A percentile compares a stretch with the other conserved stretches of the same genome.
phyloP scores from a whole-genome alignment of 2,797 vertebrate species.

The Microcaecilia unicolor region DNA sequence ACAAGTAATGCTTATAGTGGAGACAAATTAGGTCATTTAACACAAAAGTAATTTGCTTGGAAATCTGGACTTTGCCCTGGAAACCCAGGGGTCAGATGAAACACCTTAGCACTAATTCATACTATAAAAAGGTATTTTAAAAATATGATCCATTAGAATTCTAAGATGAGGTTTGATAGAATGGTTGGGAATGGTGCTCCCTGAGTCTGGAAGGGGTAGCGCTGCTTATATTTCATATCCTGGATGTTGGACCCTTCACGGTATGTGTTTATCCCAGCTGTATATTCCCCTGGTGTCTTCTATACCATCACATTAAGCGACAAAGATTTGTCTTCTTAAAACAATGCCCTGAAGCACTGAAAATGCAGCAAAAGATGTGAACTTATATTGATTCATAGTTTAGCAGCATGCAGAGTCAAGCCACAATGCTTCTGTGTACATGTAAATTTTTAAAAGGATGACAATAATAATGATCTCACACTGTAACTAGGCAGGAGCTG shows the following conservation, averaged over 20 bases:
- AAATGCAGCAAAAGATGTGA: not conserved
- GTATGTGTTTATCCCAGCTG: constrained; percentile 6
- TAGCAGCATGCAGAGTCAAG: no score
- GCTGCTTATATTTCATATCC: not conserved
- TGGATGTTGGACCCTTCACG: constrained; percentile 6
- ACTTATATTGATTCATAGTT: no score
- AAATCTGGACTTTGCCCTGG: not conserved
- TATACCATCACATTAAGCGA: constrained; percentile 9
- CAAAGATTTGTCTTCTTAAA: no score
- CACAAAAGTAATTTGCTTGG: constrained; percentile 6
- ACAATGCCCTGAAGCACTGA: no score
- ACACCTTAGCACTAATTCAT: not conserved
- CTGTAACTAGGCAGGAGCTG: no score
- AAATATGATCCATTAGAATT: constrained; percentile 3
- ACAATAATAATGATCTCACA: no score
- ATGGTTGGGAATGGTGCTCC: not conserved
- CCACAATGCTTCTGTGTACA: no score
- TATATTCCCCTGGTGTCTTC: not conserved
- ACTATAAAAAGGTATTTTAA: not conserved
- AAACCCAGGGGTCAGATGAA: constrained; percentile 10
- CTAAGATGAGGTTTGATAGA: constrained; percentile 7
- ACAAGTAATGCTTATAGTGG: constrained; percentile 5
- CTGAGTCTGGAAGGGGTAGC: accelerated
- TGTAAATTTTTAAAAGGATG: no score
- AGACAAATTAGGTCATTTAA: constrained; percentile 22